Percentiles rank a stretch among this genome's conserved stretches.
These are phyloP conservation scores for Gambusia affinis DNA, from an alignment of 2,113 vertebrate species.

Conservation along the genomic window DNA sequence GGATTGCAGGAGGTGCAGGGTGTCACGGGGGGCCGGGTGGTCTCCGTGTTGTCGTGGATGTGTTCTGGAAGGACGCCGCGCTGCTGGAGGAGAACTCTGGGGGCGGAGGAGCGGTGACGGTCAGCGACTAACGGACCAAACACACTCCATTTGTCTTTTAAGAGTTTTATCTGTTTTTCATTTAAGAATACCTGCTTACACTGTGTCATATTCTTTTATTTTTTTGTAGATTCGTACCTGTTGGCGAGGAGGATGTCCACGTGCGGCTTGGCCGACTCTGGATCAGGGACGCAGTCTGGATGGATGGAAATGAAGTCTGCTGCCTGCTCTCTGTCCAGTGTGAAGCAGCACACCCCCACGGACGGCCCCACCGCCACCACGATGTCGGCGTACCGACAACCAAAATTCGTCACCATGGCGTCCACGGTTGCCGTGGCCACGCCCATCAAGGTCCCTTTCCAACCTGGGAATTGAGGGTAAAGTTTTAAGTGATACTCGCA, in stretches of 20 bases:
- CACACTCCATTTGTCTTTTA: background rate
- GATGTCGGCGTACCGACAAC: constrained; percentile 81
- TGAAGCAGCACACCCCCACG: constrained; percentile 91
- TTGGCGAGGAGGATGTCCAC: constrained; percentile 90
- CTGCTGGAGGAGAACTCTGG: constrained; percentile 87
- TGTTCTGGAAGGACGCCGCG: constrained; percentile 86
- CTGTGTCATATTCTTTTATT: background rate
- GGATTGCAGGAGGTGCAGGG: constrained; percentile 90
- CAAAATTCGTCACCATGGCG: constrained; percentile 86
- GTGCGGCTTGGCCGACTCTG: constrained; percentile 76
- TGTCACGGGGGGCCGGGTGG: constrained; percentile 75
- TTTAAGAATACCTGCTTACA: too few species aligned
- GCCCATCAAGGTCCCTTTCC: constrained; percentile 90
- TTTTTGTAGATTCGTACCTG: constrained; percentile 72
- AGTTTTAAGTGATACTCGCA: background rate
- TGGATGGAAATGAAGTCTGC: constrained; percentile 82
- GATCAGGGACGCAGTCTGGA: constrained; percentile 82
- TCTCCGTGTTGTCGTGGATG: constrained; percentile 84
- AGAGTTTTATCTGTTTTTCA: background rate
- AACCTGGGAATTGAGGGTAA: constrained; percentile 76
- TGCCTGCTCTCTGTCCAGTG: constrained; percentile 80
- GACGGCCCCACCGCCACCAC: constrained; percentile 88
- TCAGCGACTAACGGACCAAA: background rate
- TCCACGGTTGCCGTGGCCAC: constrained; percentile 89
- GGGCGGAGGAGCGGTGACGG: background rate